Evolutionary conservation across 1,140 invertebrate genomes (phyloP), one percentile per base, ranked within the genome.

Genomic region (Polypedilum vanderplanki): DNA sequence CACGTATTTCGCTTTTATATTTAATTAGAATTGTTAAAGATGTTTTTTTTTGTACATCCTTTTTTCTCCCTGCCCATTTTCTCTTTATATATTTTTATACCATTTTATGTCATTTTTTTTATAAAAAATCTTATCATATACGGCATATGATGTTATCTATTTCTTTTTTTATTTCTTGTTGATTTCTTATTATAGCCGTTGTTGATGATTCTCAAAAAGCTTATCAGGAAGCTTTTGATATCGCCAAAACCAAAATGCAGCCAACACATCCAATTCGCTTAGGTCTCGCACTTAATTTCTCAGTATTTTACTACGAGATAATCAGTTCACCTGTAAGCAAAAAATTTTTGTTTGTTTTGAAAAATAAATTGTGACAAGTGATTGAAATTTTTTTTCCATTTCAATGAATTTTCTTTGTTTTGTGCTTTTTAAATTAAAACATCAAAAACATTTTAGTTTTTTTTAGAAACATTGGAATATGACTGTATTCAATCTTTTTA

Each of bases 241-340:
- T 98, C 85, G 96, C 96, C 80, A 98, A 98, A 86, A 90, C 91
- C 82, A 96, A 97, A 91, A 97, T 99, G 95, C 93, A 94, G 86
- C 94, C 96, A 77, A 99, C 97, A 81, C 95, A 98, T 86, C 96
- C 96, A 78, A 98, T 98, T 84, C 90, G 96, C 84, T 90, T 98
- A 83, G 96, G 96, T 82, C 89, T 98, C 84, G 96, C 96, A 78
- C 90, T 98, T 85, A 98, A 98, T 89, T 98, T 96, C 89, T 97
- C 95, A 79, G 96, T 98, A 84, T 98, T 98, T 88, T 98, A 97
- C 91, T 98, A 98, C 86, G 96, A 98, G 91, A 98, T 98, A 85
- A 93, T 96, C 84, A 97, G 96, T 90, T 95, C 94, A 81, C 96
- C 96, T 57, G 46, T 33, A 33, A 33, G 46, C n/a, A 57, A 33